phyloP scores from a whole-genome alignment of 2,113 vertebrate species.

The Gymnorhina tibicen region DNA sequence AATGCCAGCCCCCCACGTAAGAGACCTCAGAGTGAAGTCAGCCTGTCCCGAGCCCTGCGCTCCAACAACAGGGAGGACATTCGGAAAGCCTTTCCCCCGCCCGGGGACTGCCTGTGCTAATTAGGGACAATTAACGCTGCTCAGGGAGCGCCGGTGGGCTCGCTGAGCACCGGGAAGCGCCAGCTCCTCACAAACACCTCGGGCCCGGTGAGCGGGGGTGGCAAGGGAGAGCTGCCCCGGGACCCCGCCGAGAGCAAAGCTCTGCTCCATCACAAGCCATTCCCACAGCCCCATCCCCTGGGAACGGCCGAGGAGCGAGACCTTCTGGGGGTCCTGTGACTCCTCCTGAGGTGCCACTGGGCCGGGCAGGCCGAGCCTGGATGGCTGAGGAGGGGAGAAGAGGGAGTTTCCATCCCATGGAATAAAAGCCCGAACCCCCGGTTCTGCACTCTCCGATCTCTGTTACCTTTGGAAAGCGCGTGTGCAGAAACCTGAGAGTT shows the following conservation, averaged over 20 bases:
- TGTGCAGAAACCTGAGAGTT: background rate
- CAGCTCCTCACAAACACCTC: background rate
- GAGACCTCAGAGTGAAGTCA: background rate
- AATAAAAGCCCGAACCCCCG: background rate
- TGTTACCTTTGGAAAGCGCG: fast-evolving
- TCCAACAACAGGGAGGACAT: background rate
- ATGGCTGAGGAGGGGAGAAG: background rate
- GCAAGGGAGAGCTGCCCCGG: background rate
- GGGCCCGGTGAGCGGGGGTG: background rate
- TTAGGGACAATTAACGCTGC: background rate
- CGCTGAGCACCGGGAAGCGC: background rate
- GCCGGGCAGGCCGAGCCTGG: background rate
- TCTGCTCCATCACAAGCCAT: background rate
- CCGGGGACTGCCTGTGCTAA: background rate
- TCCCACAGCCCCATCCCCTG: background rate
- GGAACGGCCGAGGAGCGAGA: background rate
- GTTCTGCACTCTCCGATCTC: background rate
- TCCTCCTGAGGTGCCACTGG: background rate
- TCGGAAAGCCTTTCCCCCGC: background rate
- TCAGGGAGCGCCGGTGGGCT: background rate
- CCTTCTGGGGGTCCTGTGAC: background rate
- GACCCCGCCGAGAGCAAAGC: background rate
- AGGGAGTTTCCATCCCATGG: background rate
- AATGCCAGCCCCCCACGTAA: background rate
- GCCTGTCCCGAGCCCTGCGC: background rate